phyloP scores from a whole-genome alignment of 2,888 invertebrate species.

The Parnassius orleans region DNA sequence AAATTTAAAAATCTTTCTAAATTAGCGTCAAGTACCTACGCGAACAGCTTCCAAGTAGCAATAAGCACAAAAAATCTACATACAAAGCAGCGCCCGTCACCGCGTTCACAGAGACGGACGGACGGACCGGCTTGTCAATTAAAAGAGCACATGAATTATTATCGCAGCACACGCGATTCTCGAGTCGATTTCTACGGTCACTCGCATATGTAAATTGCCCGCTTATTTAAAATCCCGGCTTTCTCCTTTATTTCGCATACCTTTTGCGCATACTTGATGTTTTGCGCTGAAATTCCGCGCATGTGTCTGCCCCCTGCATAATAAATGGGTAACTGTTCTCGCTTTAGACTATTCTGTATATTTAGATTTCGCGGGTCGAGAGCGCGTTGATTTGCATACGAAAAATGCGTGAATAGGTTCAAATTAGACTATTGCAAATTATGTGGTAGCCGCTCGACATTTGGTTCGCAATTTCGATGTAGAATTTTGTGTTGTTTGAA shows the following conservation, averaged over 20 bases:
- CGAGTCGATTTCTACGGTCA: slow-evolving; percentile 40
- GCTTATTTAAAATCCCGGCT: slow-evolving; percentile 4
- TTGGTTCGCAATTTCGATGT: too few species aligned
- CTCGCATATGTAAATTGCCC: slow-evolving; percentile 27
- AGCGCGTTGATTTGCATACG: slow-evolving; percentile 16
- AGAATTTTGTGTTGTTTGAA: too few species aligned
- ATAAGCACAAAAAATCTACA: slow-evolving; percentile 9
- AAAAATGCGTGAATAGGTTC: slow-evolving; percentile 19
- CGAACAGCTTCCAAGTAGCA: slow-evolving; percentile 6
- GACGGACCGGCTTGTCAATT: slow-evolving; percentile 55
- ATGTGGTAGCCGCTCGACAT: too few species aligned
- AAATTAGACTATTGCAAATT: neutral
- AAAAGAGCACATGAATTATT: slow-evolving; percentile 46
- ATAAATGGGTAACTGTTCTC: slow-evolving; percentile 25
- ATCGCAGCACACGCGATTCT: slow-evolving; percentile 43
- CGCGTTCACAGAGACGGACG: slow-evolving; percentile 17
- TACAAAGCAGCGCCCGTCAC: slow-evolving; percentile 17
- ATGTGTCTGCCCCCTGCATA: slow-evolving; percentile 14
- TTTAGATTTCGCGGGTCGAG: slow-evolving; percentile 13
- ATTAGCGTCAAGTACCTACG: neutral
- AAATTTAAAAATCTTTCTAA: neutral
- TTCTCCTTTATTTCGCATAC: slow-evolving; percentile 8
- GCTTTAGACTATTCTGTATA: slow-evolving; percentile 15
- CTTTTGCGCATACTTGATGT: slow-evolving; percentile 8
- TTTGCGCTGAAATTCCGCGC: slow-evolving; percentile 13